Percentiles rank a stretch among this genome's conserved stretches.
Conservation (phyloP, 2,113 vertebrate genomes). For the Ictidomys tridecemlineatus region DNA sequence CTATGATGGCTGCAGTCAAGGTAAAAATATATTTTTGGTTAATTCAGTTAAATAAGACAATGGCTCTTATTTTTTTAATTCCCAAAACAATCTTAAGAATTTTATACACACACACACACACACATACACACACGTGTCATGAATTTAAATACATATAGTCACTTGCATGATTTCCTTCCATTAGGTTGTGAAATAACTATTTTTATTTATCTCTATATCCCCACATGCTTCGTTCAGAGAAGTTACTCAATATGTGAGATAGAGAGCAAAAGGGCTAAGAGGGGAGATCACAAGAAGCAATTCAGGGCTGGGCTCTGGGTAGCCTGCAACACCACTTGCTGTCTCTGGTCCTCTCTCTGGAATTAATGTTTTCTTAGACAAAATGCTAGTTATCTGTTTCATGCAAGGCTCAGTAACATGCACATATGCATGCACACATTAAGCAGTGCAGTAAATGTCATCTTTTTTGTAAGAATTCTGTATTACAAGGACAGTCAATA, state of each 20-base stretch:
- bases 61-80: conserved; percentile 30
- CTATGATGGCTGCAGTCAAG: not conserved
- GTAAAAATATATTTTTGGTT: not conserved
- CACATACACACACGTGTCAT: not conserved
- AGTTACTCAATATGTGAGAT: conserved; percentile 11
- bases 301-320: not conserved
- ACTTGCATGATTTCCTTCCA: not conserved
- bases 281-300: not conserved
- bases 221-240: not conserved
- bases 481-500: not conserved
- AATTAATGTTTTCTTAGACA: not conserved
- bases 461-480: not conserved
- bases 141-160: not conserved
- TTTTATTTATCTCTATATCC: not conserved
- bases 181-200: not conserved
- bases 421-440: not conserved
- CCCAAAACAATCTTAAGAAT: not conserved
- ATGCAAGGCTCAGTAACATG: not conserved
- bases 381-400: not conserved
- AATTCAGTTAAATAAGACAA: not conserved
- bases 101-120: no score
- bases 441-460: not conserved
- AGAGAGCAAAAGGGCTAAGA: not conserved
- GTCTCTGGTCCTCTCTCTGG: not conserved
- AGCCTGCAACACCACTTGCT: not conserved